These are phyloP conservation scores for Varroa destructor DNA, from an alignment of 1,140 invertebrate genomes.

Conservation along the genomic window DNA sequence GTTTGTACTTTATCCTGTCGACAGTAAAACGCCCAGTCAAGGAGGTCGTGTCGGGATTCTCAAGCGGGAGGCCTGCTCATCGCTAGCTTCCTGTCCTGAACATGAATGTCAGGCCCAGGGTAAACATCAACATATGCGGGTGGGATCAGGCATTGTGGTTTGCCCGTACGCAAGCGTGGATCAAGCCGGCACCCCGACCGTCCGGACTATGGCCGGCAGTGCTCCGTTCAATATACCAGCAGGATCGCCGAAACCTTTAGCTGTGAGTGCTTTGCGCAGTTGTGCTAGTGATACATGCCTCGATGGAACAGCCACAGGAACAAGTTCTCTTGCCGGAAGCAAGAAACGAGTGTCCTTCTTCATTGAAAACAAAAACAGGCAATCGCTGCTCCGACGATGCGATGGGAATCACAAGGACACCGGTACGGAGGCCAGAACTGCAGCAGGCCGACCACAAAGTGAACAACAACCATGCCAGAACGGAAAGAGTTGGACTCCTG, in stretches of 20 bases:
- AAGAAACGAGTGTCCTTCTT: conserved; percentile 17
- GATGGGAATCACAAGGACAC: no score
- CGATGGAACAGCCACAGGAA: conserved; percentile 7
- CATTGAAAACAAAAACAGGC: conserved; percentile 10
- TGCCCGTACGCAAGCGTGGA: neutral
- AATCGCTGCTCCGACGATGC: no score
- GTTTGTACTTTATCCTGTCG: neutral
- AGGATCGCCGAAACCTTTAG: neutral
- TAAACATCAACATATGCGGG: conserved; percentile 18
- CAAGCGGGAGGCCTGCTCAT: conserved; percentile 8
- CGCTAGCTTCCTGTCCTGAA: conserved; percentile 8
- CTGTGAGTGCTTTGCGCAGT: neutral
- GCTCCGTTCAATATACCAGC: conserved; percentile 17
- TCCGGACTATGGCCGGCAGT: neutral
- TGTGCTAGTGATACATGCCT: conserved; percentile 27
- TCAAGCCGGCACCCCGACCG: neutral
- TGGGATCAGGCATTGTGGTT: conserved; percentile 20
- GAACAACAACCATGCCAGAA: no score
- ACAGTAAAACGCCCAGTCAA: neutral
- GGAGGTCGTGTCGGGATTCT: conserved; percentile 15
- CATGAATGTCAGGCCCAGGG: conserved; percentile 1
- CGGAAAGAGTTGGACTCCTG: no score
- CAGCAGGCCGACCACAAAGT: no score
- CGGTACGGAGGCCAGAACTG: no score
- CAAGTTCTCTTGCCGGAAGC: conserved; percentile 6